Base-by-base conservation (phyloP, 2,797 vertebrate genomes). In the Clarias pachynema region DNA sequence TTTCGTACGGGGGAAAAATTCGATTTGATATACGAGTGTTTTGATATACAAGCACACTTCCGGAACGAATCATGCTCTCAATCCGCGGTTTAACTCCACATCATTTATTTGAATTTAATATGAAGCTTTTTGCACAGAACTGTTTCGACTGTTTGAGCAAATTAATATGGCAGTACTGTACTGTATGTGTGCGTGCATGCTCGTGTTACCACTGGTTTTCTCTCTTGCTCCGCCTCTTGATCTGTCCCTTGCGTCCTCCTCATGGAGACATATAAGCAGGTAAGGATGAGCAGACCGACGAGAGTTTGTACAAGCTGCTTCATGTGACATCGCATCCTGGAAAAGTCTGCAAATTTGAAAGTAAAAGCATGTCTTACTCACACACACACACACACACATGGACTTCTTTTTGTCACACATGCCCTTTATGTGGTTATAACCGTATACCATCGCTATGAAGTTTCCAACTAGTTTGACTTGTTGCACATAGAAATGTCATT, bases 261-360 rank as follows among this genome's bases (percentile, higher is more conserved):
- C 49, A 82, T 84, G 16, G 69, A 72, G 26, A 88, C 20, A 70
- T 79, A 90, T 40, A 88, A 5, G 31, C 87, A 69, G 83, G 73
- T 62, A 8, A 89, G 9, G 56, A 86, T 26, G 24, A 86, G 18
- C 16, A 90, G 75, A 40, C 79, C 31, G 26, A 70, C 53, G 4
- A 62, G 53, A 9, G 60, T 14, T 53, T 59, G 77, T 29, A 87
- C 8, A 1, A 1, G 15, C 29, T 31, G 80, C 79, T 86, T 94
- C 29, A 74, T 72, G 84, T 86, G 37, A 79, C 82, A 88, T 70
- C 90, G 84, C 95, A 95, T 95, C 53, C 24, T 81, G 56, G 37
- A 89, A 24, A 49, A 89, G 37, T 53, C 80, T 82, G 53, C 49
- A 34, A 70, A 70, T 68, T 22, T 53, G 49, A 53, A 53, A 53